Percentiles rank a stretch among this genome's conserved stretches.
Conservation (phyloP, 2,888 invertebrate species). For the Malacosoma neustria region DNA sequence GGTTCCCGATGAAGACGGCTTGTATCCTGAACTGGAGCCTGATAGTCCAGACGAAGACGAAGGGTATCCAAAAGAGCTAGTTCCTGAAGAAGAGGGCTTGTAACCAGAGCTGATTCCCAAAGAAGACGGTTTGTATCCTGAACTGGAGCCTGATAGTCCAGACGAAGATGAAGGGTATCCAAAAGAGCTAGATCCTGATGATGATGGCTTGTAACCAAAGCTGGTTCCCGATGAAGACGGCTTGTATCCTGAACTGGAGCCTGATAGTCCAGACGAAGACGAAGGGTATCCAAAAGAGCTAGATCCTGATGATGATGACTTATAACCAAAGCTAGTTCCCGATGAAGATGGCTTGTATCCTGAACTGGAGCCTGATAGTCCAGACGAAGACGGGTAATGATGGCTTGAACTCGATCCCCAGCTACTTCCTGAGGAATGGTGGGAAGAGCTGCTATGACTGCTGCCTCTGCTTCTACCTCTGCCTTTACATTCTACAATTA, state of each 20-base stretch:
- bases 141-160: conserved; percentile 15
- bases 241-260: conserved; percentile 4
- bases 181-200: background rate
- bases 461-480: conserved; percentile 20
- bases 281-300: conserved; percentile 10
- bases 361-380: background rate
- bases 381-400: conserved; percentile 6
- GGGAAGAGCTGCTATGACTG: conserved; percentile 15
- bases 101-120: conserved; percentile 13
- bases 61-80: conserved; percentile 5
- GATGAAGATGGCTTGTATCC: conserved; percentile 11
- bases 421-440: conserved; percentile 15
- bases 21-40: conserved; percentile 4
- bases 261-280: conserved; percentile 10
- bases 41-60: conserved; percentile 14
- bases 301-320: conserved; percentile 6
- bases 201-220: conserved; percentile 2
- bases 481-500: conserved; percentile 29
- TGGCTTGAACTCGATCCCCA: conserved; percentile 9
- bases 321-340: conserved; percentile 3
- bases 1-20: conserved; percentile 9
- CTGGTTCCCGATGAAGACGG: conserved; percentile 12
- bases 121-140: too few species aligned
- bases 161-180: conserved; percentile 11
- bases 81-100: background rate